phyloP scores from a whole-genome alignment of 2,797 vertebrate species.

The Morus bassanus region DNA sequence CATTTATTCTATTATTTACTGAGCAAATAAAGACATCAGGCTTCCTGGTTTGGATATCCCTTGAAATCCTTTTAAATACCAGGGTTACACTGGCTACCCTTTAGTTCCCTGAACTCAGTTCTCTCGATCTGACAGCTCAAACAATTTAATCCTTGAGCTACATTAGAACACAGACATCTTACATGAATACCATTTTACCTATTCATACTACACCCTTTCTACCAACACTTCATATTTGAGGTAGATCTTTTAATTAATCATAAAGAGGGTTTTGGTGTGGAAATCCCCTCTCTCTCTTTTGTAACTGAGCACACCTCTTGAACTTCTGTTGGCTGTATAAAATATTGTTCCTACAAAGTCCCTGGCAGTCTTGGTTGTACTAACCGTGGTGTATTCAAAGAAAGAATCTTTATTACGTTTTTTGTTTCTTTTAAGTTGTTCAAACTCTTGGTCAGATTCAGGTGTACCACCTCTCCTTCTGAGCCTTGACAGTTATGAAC shows the following conservation, averaged over 20 bases:
- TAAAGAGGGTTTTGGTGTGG: background rate
- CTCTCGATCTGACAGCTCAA: background rate
- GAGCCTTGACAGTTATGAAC: background rate
- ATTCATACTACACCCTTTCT: background rate
- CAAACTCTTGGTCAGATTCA: background rate
- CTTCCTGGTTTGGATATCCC: background rate
- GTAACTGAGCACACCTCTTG: background rate
- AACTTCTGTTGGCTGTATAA: background rate
- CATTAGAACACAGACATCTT: background rate
- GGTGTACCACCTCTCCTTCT: background rate
- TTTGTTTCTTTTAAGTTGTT: background rate
- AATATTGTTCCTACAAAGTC: background rate
- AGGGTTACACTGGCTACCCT: background rate
- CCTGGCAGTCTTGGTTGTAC: background rate
- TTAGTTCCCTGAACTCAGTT: background rate
- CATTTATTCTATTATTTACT: background rate
- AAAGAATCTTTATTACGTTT: rapidly evolving
- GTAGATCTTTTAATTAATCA: background rate
- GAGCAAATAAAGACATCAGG: background rate
- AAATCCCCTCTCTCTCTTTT: background rate
- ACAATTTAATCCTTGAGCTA: background rate
- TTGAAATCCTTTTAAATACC: background rate
- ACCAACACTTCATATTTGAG: background rate
- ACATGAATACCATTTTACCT: background rate
- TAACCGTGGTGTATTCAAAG: background rate